Base-by-base conservation (phyloP, 2,888 invertebrate species). In the Aporophyla nigra region DNA sequence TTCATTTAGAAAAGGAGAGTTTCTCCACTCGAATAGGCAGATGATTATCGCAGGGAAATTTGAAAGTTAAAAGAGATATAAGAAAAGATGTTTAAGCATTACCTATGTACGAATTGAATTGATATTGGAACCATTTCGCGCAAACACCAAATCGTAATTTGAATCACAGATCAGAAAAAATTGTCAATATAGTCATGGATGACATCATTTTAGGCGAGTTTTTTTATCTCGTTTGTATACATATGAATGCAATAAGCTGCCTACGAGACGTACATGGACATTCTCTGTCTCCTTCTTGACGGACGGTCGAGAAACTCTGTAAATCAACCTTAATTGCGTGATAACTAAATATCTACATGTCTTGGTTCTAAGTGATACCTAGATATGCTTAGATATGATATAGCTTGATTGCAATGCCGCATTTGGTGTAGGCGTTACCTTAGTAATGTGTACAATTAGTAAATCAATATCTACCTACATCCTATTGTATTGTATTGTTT, bases 401-500 rank as follows among this genome's bases (percentile, higher is more conserved):
- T 33, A 5, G 9, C 10, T 74, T 19, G 10, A 49, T 56, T 14
- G 51, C 5, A 19, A 53, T 66, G 24, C 43, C 16, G n/a, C n/a
- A n/a, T 49, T 33, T 53, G 6, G 19, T 0, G 56, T 16, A 56
- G 54, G 61, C n/a, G n/a, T 49, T 63, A 19, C 10, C 66, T 61
- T 61, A 67, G 7, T 16, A 33, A 58, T 53, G 14, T 14, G 16
- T 49, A 51, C n/a, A 56, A 53, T 74, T 56, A 74, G 7, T 43
- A 12, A n/a, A 59, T 43, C n/a, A n/a, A 46, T 66, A 49, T 16
- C 61, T 43, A 66, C 54, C 66, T 54, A 74, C 74, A 51, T 21
- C 43, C 56, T 67, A 46, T 62, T 56, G 66, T 67, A 46, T 74
- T 80, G 43, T 66, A 27, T 43, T 80, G n/a, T 54, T 49, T 54